Conservation (phyloP, 2,113 vertebrate species). For the Epinephelus moara region DNA sequence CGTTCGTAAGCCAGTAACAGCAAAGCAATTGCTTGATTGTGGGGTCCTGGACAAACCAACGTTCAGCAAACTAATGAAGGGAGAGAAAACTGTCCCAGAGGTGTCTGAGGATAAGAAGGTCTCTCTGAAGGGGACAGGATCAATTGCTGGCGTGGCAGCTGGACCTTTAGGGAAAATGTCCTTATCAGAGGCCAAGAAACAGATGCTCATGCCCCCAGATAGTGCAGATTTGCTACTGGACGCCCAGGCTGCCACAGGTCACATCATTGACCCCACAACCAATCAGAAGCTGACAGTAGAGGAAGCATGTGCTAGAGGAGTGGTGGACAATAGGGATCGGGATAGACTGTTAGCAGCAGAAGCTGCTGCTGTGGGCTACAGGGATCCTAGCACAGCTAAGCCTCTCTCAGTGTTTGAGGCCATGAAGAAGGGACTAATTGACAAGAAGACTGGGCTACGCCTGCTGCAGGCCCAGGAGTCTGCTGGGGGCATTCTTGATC, state of each 20-base stretch:
- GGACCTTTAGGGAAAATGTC: constrained; percentile 54
- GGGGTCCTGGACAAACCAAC: constrained; percentile 88
- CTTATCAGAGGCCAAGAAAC: constrained; percentile 64
- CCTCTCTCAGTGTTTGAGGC: constrained; percentile 89
- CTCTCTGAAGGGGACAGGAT: constrained; percentile 82
- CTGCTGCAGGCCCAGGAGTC: constrained; percentile 93
- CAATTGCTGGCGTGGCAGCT: constrained; percentile 79
- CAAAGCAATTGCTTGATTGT: constrained; percentile 87
- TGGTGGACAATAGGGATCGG: constrained; percentile 88
- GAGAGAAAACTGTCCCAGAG: constrained; percentile 88
- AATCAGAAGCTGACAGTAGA: constrained; percentile 89
- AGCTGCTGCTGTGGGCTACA: constrained; percentile 89
- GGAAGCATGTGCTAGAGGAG: constrained; percentile 86
- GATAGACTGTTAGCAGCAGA: constrained; percentile 91
- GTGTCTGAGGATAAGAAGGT: constrained; percentile 87
- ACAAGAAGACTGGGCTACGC: constrained; percentile 86
- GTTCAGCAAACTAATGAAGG: constrained; percentile 86
- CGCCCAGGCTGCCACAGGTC: constrained; percentile 93
- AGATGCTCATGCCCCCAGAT: constrained; percentile 36
- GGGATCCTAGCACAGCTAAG: constrained; percentile 87
- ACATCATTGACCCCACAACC: constrained; percentile 88
- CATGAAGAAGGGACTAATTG: constrained; percentile 87
- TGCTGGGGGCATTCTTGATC: constrained; percentile 92
- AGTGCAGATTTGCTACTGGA: constrained; percentile 72
- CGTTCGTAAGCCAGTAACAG: constrained; percentile 86